A percentile compares a stretch with the other conserved stretches of the same genome.
phyloP scores from a whole-genome alignment of 2,888 invertebrate genomes.

The Arge pagana region DNA sequence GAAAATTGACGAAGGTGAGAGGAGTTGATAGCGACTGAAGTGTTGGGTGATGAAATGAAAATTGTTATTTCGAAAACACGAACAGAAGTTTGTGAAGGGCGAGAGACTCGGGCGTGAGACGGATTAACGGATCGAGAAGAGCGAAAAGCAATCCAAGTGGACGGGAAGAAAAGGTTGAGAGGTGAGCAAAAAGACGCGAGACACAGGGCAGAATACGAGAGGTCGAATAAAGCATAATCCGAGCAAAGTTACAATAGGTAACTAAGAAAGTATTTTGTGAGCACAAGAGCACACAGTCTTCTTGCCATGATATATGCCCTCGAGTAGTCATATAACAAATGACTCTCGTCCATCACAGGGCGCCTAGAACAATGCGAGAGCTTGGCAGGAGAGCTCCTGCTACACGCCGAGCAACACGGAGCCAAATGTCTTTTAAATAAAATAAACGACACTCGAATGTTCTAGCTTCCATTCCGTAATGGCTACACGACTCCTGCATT shows the following conservation, averaged over 20 bases:
- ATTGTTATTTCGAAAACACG: too few relatives aligned
- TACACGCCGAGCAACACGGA: constrained; percentile 23
- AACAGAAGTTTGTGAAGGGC: too few relatives aligned
- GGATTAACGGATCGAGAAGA: not conserved
- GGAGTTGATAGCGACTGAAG: too few relatives aligned
- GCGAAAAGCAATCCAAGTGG: too few relatives aligned
- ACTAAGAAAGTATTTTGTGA: constrained; percentile 14
- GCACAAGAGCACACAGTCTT: not conserved
- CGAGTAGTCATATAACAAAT: constrained; percentile 43
- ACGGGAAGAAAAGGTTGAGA: too few relatives aligned
- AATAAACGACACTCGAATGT: constrained; percentile 34
- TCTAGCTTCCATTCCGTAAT: constrained; percentile 43
- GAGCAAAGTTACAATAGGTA: constrained; percentile 3
- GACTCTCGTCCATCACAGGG: constrained; percentile 44
- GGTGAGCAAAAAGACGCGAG: too few relatives aligned
- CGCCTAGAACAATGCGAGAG: constrained; percentile 44
- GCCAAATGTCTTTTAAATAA: constrained; percentile 23
- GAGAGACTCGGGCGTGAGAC: too few relatives aligned
- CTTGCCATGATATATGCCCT: constrained; percentile 32
- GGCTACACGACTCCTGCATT: constrained; percentile 27
- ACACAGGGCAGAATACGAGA: too few relatives aligned
- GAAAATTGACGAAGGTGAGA: too few relatives aligned
- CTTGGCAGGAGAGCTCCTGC: constrained; percentile 25
- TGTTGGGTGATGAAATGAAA: too few relatives aligned
- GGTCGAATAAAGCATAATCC: constrained; percentile 1